These are phyloP conservation scores for Leptoclinus maculatus DNA, from an alignment of 2,797 vertebrate genomes.

Conservation along the genomic window DNA sequence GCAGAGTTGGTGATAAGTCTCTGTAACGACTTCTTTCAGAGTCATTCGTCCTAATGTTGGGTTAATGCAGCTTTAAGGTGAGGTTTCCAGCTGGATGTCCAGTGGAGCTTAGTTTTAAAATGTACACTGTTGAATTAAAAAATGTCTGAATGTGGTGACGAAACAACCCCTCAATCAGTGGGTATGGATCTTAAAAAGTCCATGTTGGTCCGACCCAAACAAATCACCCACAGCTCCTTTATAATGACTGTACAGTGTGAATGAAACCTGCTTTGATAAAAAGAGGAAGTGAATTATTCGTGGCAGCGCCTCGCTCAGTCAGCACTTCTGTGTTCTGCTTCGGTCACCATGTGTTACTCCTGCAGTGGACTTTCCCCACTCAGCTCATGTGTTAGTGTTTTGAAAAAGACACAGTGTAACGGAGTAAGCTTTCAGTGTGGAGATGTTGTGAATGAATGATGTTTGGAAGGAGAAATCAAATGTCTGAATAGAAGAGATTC, in stretches of 20 bases:
- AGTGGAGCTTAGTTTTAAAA: background rate
- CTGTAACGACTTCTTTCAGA: background rate
- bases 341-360: constrained; percentile 3
- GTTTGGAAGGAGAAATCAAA: background rate
- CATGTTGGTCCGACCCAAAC: background rate
- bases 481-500: background rate
- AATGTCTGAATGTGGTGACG: background rate
- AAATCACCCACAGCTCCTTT: background rate
- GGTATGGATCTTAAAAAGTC: background rate
- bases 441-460: background rate
- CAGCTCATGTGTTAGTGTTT: constrained; percentile 6
- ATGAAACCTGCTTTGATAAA: constrained; percentile 34
- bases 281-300: constrained; percentile 57
- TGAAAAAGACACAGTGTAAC: background rate
- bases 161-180: background rate
- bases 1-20: background rate
- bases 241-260: constrained; percentile 1
- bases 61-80: background rate
- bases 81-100: background rate
- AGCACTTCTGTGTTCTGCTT: constrained; percentile 65
- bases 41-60: background rate
- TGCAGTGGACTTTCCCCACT: constrained; percentile 37
- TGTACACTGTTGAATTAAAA: background rate
- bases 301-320: constrained; percentile 39
- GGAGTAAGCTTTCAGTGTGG: background rate